These are phyloP conservation scores for Hemithea aestivaria DNA, from an alignment of 2,888 invertebrate species.

Conservation along the genomic window DNA sequence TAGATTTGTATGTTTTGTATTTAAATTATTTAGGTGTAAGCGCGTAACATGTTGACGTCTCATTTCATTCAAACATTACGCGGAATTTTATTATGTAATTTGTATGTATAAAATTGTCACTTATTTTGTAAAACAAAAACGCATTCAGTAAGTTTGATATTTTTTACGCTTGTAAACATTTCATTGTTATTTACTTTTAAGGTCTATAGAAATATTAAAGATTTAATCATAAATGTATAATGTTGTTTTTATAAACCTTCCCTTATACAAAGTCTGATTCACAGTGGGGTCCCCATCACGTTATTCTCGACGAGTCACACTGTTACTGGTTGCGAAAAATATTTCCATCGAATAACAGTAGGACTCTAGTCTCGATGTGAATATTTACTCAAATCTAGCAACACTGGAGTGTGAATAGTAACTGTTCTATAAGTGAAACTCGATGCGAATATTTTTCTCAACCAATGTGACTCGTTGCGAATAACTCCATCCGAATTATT, in stretches of 20 bases:
- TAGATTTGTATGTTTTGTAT: slow-evolving; percentile 26
- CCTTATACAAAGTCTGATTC: too few species aligned
- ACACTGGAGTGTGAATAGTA: too few species aligned
- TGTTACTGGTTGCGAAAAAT: too few species aligned
- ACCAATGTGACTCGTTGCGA: too few species aligned
- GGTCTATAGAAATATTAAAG: slow-evolving; percentile 45
- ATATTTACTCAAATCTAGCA: too few species aligned
- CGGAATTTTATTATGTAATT: slow-evolving; percentile 1
- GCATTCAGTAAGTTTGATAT: slow-evolving; percentile 15
- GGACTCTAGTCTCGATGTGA: too few species aligned
- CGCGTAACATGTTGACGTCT: slow-evolving; percentile 8
- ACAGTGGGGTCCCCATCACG: too few species aligned
- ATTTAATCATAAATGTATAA: slow-evolving; percentile 29
- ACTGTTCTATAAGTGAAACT: too few species aligned
- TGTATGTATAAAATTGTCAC: not conserved
- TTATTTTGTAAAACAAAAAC: slow-evolving; percentile 1
- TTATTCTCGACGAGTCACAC: too few species aligned
- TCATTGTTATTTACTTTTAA: slow-evolving; percentile 61
- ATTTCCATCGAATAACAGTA: too few species aligned
- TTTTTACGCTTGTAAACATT: slow-evolving; percentile 42
- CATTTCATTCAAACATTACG: slow-evolving; percentile 1
- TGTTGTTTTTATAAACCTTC: slow-evolving; percentile 4
- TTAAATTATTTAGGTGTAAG: slow-evolving; percentile 24
- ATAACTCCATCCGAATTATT: too few species aligned
- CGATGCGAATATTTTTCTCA: too few species aligned